Conservation (phyloP, 2,797 vertebrate species). For the Aplochiton taeniatus region DNA sequence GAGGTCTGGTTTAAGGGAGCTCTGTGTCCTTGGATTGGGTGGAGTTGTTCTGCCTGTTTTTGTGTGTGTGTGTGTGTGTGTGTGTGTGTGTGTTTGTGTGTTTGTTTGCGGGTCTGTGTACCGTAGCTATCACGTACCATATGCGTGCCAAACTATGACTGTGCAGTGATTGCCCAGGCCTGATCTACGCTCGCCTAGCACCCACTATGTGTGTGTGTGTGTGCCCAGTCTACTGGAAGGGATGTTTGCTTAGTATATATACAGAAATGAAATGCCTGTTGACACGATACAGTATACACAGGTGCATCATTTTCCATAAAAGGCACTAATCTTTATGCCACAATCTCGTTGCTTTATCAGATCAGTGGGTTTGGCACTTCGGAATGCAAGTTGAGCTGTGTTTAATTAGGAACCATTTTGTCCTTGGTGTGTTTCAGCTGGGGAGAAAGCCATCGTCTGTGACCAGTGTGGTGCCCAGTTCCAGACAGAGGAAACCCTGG, state of each 20-base stretch:
- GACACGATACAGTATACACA: no score
- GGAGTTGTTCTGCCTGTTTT: slow-evolving; percentile 39
- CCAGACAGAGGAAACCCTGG: slow-evolving; percentile 94
- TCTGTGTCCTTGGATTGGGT: slow-evolving; percentile 44
- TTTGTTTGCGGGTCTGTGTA: slow-evolving; percentile 51
- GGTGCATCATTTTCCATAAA: no score
- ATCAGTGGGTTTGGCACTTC: no score
- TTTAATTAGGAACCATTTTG: background rate
- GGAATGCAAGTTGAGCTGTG: background rate
- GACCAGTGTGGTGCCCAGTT: slow-evolving; percentile 98
- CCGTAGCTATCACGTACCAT: background rate
- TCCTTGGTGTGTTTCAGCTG: slow-evolving; percentile 72
- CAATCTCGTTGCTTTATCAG: no score
- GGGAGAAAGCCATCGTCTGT: slow-evolving; percentile 94
- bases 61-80: slow-evolving; percentile 44
- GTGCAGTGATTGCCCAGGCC: slow-evolving; percentile 39
- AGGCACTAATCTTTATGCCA: no score
- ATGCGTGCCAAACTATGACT: slow-evolving; percentile 65
- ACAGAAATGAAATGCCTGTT: slow-evolving; percentile 18
- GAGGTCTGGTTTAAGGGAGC: slow-evolving; percentile 57
- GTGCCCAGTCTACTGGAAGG: background rate
- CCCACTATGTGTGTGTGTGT: slow-evolving; percentile 25
- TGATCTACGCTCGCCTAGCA: slow-evolving; percentile 42
- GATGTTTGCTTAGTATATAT: slow-evolving; percentile 27
- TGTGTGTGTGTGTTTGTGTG: slow-evolving; percentile 5